These are phyloP conservation scores for Neodiprion pinetum DNA, from an alignment of 1,140 invertebrate genomes.

Conservation along the genomic window DNA sequence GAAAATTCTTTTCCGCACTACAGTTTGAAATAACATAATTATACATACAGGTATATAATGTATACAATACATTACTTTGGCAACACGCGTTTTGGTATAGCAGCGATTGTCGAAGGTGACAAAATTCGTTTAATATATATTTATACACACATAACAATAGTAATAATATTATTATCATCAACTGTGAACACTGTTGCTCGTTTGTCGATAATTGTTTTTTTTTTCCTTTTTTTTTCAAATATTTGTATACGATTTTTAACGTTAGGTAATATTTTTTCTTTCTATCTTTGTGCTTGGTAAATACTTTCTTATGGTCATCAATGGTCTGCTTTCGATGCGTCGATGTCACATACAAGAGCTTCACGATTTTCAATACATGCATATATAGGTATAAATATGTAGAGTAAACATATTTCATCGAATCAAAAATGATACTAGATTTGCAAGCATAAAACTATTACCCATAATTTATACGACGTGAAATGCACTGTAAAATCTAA, in stretches of 20 bases:
- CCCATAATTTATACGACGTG: no score
- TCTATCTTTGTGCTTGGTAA: conserved; percentile 1
- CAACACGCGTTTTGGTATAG: neutral
- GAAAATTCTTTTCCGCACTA: neutral
- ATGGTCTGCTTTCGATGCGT: neutral
- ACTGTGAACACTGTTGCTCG: no score
- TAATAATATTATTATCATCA: neutral
- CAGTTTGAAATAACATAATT: neutral
- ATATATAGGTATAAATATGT: no score
- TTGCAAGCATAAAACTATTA: no score
- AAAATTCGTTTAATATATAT: neutral
- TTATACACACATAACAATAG: neutral
- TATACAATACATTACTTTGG: neutral
- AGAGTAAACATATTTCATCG: no score
- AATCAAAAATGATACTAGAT: no score
- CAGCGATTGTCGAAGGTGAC: neutral
- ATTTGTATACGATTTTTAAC: neutral
- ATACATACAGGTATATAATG: neutral
- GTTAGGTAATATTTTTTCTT: neutral
- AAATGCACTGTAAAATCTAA: no score
- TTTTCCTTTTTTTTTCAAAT: neutral
- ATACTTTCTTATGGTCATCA: conserved; percentile 7
- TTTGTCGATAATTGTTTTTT: neutral
- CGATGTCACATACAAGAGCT: no score
- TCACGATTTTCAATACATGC: no score